Evolutionary conservation across 2,888 invertebrate genomes (phyloP), one percentile per base, ranked within the genome.

Genomic region (Chouioia cunea): DNA sequence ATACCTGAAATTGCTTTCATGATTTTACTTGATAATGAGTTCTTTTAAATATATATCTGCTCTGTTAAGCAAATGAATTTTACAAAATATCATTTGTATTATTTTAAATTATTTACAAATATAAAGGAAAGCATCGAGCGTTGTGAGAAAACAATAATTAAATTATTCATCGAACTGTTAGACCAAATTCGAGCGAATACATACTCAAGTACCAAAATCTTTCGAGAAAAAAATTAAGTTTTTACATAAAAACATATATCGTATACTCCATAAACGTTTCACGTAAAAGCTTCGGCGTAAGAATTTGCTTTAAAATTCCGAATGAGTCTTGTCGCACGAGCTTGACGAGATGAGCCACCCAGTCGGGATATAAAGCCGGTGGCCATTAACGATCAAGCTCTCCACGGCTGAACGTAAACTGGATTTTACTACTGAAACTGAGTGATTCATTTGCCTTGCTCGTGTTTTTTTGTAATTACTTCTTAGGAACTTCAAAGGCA

Each of bases 361-460:
- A 16, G 22, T 12, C 44, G 27, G 46, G 57, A 12, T n/a, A 50
- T 69, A 69, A 63, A 69, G 27, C 54, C 36, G 4, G 27, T 46
- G 27, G 22, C 23, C 18, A 57, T 57, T 50, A 50, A 69, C 4
- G 48, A 53, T 44, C 52, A 23, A 18, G 12, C 12, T 23, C 15
- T 10, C 27, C 27, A 27, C n/a, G 53, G 14, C 36, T 22, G 62
- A 57, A 27, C 57, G 43, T 18, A 69, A 63, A 69, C 18, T 57
- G 4, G 52, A 23, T 22, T 57, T 50, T 50, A 63, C 69, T 69
- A 69, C 63, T 69, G 23, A 50, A 52, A 23, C 57, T 4, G 57
- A 60, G 57, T 50, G 57, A 69, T 67, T 67, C 67, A 60, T 67
- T 58, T 43, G 65, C 22, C 65, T 66, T 52, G 47, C 46, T 16